These are phyloP conservation scores for Melanotaenia maccullochi DNA, from an alignment of 2,797 vertebrate genomes.

Conservation along the genomic window DNA sequence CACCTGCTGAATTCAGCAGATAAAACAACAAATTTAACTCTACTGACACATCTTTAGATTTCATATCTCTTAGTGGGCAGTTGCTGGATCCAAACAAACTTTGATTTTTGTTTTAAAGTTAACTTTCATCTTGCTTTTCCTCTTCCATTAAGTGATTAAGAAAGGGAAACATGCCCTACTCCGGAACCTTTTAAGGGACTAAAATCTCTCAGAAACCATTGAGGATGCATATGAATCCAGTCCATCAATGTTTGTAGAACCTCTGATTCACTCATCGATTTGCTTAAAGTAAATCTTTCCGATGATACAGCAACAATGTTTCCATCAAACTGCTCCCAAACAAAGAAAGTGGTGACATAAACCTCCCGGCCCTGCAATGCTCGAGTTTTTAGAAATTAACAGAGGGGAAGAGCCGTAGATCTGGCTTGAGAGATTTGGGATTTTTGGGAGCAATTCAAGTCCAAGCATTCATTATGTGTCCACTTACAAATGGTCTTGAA, in stretches of 20 bases:
- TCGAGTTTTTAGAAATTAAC: slow-evolving; percentile 59
- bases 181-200: slow-evolving; percentile 32
- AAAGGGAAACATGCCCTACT: slow-evolving; percentile 14
- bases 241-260: slow-evolving; percentile 67
- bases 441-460: slow-evolving; percentile 38
- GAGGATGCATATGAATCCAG: slow-evolving; percentile 66
- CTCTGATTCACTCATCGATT: slow-evolving; percentile 65
- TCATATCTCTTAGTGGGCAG: slow-evolving; percentile 32
- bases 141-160: slow-evolving; percentile 36
- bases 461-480: slow-evolving; percentile 51
- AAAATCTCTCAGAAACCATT: slow-evolving; percentile 35
- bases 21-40: slow-evolving; percentile 55
- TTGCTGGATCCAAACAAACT: slow-evolving; percentile 37
- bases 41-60: slow-evolving; percentile 32
- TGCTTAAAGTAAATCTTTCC: slow-evolving; percentile 61
- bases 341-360: slow-evolving; percentile 50
- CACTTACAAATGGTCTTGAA: slow-evolving; percentile 58
- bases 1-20: slow-evolving; percentile 65
- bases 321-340: slow-evolving; percentile 53
- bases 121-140: slow-evolving; percentile 23
- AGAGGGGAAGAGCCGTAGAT: slow-evolving; percentile 32
- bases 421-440: slow-evolving; percentile 22
- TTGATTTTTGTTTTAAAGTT: slow-evolving; percentile 18
- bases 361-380: slow-evolving; percentile 56
- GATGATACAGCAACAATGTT: slow-evolving; percentile 54